Conservation (phyloP, 2,113 vertebrate genomes). For the Cranoglanis bouderius region DNA sequence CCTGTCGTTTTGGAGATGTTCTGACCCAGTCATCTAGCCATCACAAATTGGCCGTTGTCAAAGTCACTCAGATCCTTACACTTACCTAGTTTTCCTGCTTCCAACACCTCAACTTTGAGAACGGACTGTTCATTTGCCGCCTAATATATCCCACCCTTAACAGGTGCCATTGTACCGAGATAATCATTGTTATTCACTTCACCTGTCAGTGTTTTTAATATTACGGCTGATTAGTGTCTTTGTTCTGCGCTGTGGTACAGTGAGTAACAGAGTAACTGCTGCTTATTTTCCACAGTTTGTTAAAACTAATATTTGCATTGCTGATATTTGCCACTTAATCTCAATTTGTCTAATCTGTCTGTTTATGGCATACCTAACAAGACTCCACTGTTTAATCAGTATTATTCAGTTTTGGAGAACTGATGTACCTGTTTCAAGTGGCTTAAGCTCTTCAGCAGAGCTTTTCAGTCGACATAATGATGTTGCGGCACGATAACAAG, state of each 20-base stretch:
- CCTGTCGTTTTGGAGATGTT: no score
- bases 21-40: no score
- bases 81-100: no score
- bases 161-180: no score
- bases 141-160: no score
- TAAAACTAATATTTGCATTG: constrained; percentile 11
- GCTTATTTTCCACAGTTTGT: background rate
- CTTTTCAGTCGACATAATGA: background rate
- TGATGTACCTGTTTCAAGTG: background rate
- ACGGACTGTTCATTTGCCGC: no score
- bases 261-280: background rate
- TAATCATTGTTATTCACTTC: no score
- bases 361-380: background rate
- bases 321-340: background rate
- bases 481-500: background rate
- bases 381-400: background rate
- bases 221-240: background rate
- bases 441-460: background rate
- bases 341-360: background rate
- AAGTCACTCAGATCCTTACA: no score
- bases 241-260: background rate
- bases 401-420: background rate
- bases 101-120: no score
- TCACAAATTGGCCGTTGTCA: no score
- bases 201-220: no score